Evolutionary conservation across 2,113 vertebrate genomes (phyloP).

Genomic region (Gymnogyps californianus): DNA sequence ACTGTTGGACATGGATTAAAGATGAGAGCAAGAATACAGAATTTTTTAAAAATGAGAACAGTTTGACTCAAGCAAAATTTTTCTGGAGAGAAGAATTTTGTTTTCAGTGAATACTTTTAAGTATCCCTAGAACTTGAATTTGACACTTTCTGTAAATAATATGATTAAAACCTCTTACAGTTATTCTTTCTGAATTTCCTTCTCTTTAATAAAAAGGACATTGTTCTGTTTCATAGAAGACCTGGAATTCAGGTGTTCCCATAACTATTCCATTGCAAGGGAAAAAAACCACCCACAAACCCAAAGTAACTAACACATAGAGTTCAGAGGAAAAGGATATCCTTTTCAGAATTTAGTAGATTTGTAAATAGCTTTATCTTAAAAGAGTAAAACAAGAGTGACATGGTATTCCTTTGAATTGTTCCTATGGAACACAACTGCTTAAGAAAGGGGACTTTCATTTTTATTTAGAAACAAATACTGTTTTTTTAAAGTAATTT

Average conservation of each 20-base stretch:
- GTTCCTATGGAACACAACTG: neutral
- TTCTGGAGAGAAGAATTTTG: neutral
- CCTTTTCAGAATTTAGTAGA: accelerated
- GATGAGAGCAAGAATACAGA: neutral
- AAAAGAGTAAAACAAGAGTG: neutral
- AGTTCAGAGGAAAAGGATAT: neutral
- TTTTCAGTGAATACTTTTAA: neutral
- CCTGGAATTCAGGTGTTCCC: neutral
- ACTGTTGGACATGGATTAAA: neutral
- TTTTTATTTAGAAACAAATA: neutral
- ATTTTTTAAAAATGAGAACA: accelerated
- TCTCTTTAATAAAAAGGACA: neutral
- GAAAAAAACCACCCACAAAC: neutral
- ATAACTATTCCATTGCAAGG: neutral
- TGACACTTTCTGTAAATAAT: neutral
- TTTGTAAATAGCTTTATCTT: neutral
- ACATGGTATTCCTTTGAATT: neutral
- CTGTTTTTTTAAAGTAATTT: neutral
- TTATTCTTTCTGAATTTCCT: neutral
- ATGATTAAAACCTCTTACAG: neutral
- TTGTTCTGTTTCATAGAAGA: neutral
- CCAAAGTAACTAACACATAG: no score
- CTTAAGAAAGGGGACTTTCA: neutral
- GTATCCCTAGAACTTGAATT: neutral
- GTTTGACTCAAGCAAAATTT: neutral